Percentiles rank a stretch among this genome's conserved stretches.
Evolutionary conservation across 2,888 invertebrate genomes (phyloP).

Genomic region (Synergus umbraculus): DNA sequence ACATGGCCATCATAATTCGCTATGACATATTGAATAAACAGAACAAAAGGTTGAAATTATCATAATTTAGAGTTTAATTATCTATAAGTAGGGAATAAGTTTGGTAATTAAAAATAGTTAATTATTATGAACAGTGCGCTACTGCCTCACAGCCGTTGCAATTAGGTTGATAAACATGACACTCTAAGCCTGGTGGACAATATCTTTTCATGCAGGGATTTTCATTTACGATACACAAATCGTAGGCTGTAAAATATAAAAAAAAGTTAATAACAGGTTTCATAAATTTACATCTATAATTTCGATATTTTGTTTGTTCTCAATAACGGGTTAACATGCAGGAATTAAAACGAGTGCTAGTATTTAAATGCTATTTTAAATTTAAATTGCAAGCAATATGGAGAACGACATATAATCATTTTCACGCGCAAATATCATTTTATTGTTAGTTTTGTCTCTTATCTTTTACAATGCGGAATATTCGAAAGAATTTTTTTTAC

Average conservation of each 20-base stretch:
- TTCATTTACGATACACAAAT: constrained; percentile 47
- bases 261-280: not conserved
- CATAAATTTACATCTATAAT: not conserved
- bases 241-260: constrained; percentile 45
- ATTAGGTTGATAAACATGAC: constrained; percentile 51
- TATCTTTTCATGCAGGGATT: constrained; percentile 46
- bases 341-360: not conserved
- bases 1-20: not conserved
- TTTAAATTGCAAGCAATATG: not conserved
- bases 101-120: not conserved
- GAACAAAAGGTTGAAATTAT: constrained; percentile 19
- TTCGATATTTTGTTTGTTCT: not conserved
- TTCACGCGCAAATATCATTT: not conserved
- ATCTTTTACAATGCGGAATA: not conserved
- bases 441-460: not conserved
- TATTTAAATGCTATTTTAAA: not conserved
- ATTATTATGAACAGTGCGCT: constrained; percentile 43
- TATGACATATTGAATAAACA: constrained; percentile 36
- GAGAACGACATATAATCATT: not conserved
- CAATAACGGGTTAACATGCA: not conserved
- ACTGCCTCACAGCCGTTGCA: constrained; percentile 53
- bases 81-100: not conserved
- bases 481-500: constrained; percentile 52
- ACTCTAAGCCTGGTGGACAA: constrained; percentile 50
- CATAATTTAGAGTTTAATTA: not conserved